Base-by-base conservation (phyloP, 2,888 invertebrate genomes). In the Heliconius aoede region DNA sequence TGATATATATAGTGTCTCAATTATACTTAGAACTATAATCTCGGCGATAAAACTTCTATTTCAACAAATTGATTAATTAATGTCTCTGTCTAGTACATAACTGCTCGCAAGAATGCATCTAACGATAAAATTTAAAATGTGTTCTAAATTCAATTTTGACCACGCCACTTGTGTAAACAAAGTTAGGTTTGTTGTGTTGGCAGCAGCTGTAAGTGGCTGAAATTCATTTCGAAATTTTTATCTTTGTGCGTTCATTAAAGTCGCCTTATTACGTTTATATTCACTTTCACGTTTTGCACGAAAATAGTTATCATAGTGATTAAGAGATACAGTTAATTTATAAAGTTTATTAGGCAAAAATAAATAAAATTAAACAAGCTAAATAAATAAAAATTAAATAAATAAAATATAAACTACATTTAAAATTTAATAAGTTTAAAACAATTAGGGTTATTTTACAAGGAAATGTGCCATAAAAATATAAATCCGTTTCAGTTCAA, bases 221-320 rank as follows among this genome's bases (percentile, higher is more conserved):
- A 76, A 76, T 72, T 72, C 58, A 76, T 72, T n/a, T 61, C 60
- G 74, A 74, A 65, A 72, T 76, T 75, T 74, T 76, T 36, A 76
- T 65, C 71, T 76, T 55, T 3, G 40, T 71, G 58, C 51, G 46
- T 75, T 69, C 46, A 71, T 74, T 69, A 69, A 60, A 68, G 28
- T 69, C 28, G 46, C 21, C 46, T 55, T 69, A 69, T 46, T 69
- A 69, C 69, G 30, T 69, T 69, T 51, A n/a, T 69, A 69, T 69
- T 51, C 5, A 69, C 68, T 46, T 69, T 51, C 46, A 69, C 51
- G 68, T 51, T 51, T 69, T 69, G 68, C 46, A 69, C 65, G 65
- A 65, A 65, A 65, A 65, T 36, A 65, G 36, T 65, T 65, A 65
- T 65, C 65, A 40, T 24, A 24, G 65, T 24, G 36, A 40, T 65